Evolutionary conservation across 1,140 invertebrate species (phyloP).

Genomic region (Calliphora vicina): DNA sequence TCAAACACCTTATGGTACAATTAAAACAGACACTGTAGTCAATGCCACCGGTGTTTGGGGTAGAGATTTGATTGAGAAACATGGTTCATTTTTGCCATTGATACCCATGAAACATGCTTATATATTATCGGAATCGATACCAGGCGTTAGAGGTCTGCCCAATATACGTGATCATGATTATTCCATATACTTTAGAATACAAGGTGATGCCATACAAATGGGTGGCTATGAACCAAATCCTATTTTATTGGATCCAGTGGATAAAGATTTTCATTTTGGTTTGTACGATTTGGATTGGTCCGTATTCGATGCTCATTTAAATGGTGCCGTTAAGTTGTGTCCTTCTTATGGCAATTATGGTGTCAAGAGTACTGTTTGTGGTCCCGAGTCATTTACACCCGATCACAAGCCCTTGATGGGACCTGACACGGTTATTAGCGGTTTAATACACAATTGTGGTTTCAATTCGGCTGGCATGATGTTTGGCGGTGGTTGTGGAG

Average conservation of each 20-base stretch:
- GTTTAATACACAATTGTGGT: slow-evolving; percentile 83
- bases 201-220: slow-evolving; percentile 81
- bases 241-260: slow-evolving; percentile 79
- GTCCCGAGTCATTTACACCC: slow-evolving; percentile 87
- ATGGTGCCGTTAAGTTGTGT: slow-evolving; percentile 76
- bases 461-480: slow-evolving; percentile 93
- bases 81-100: slow-evolving; percentile 77
- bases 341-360: slow-evolving; percentile 77
- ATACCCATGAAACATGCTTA: slow-evolving; percentile 89
- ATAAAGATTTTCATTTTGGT: slow-evolving; percentile 79
- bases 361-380: slow-evolving; percentile 85
- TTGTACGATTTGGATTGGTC: slow-evolving; percentile 88
- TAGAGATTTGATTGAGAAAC: slow-evolving; percentile 74
- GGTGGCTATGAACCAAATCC: slow-evolving; percentile 91
- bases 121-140: slow-evolving; percentile 80
- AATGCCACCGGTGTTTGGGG: slow-evolving; percentile 85
- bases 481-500: slow-evolving; percentile 84
- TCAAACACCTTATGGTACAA: slow-evolving; percentile 69
- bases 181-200: slow-evolving; percentile 82
- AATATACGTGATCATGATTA: slow-evolving; percentile 87
- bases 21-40: slow-evolving; percentile 73
- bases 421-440: slow-evolving; percentile 52
- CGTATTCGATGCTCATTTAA: slow-evolving; percentile 79
- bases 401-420: slow-evolving; percentile 87
- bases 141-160: slow-evolving; percentile 75